Base-by-base conservation (phyloP, 2,113 vertebrate species). In the Psephotus haematonotus region DNA sequence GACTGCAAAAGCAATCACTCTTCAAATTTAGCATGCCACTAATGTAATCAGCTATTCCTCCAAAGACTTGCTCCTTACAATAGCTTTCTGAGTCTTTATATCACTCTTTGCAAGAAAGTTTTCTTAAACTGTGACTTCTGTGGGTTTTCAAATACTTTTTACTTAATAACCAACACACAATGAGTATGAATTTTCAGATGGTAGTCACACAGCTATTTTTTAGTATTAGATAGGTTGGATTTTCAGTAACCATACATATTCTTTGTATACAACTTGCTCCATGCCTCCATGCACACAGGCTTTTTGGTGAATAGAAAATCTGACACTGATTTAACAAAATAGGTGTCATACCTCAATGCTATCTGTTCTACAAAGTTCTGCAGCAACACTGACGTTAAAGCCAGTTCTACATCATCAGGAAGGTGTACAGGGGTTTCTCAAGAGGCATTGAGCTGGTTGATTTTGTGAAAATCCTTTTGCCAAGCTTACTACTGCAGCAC, bases 351-450 rank as follows among this genome's bases (percentile, higher is more conserved):
- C 2, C 3, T 11, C 1, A 2, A 3, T 31, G 9, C 3, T 68
- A 23, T 69, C 13, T 53, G 7, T 62, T 83, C 59, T 28, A 13
- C 2, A 1, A 24, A 27, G 31, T 53, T 46, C 27, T 91, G n/a
- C 46, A 59, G 37, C 17, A 83, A 37, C 14, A 37, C 4, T 9
- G 74, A 13, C 4, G 17, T 23, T 72, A 35, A 91, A 44, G 20
- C 3, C n/a, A 60, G 23, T 63, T 64, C 22, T 75, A 52, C 2
- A 74, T 4, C 22, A 22, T 8, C 29, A 3, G 52, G 52, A 68
- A 62, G 23, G 13, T n/a, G 5, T 60, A 57, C 0, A 0, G 39
- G 10, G 3, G 1, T 39, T 80, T 60, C 37, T 68, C 4, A 18
- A 46, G 31, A 76, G 20, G 28, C 22, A 67, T 11, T 28, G 80